phyloP scores from a whole-genome alignment of 2,113 vertebrate species.

The Ginglymostoma cirratum region DNA sequence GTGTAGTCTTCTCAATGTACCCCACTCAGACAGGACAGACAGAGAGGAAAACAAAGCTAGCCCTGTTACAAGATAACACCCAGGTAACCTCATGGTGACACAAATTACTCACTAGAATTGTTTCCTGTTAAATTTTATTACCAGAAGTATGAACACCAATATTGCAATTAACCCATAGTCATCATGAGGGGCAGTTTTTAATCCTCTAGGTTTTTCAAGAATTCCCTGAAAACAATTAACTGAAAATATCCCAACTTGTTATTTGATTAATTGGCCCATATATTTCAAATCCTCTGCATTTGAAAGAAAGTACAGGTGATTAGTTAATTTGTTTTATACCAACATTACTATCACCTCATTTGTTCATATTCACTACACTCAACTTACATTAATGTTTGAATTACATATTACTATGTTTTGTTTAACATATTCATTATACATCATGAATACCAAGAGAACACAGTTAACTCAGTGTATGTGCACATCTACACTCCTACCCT shows the following conservation, averaged over 20 bases:
- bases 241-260: background rate
- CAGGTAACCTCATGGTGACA: background rate
- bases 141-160: background rate
- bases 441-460: background rate
- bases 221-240: constrained; percentile 3
- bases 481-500: background rate
- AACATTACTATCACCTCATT: background rate
- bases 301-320: background rate
- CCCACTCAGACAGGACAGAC: background rate
- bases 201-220: background rate
- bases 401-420: background rate
- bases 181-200: background rate
- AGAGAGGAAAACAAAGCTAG: background rate
- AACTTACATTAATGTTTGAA: background rate
- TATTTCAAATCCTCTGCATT: background rate
- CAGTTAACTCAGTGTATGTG: background rate
- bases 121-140: background rate
- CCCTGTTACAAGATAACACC: background rate
- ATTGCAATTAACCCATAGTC: background rate
- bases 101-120: background rate
- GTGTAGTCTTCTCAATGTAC: background rate
- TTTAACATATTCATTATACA: background rate
- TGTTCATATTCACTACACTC: background rate
- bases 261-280: background rate
- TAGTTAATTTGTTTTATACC: background rate